Evolutionary conservation across 2,113 vertebrate species (phyloP).

Genomic region (Mobula birostris): DNA sequence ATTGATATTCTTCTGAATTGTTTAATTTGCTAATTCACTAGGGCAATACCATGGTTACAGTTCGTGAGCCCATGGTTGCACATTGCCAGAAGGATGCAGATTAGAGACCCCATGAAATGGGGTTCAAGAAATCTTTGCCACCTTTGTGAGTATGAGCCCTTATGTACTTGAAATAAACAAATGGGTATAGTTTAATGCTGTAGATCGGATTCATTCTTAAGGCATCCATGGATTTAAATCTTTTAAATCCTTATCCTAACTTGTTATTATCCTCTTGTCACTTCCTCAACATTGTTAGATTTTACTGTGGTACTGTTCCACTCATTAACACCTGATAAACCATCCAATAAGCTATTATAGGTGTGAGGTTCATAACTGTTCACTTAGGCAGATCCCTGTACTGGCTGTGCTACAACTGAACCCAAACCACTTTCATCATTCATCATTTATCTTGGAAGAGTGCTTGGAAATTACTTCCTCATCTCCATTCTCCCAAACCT

Average conservation of each 20-base stretch:
- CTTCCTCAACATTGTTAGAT: not conserved
- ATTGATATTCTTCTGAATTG: not conserved
- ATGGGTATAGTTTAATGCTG: not conserved
- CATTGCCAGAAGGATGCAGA: not conserved
- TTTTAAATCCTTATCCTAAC: not conserved
- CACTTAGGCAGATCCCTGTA: too few relatives aligned
- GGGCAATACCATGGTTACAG: not conserved
- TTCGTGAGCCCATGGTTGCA: too few relatives aligned
- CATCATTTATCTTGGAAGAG: not conserved
- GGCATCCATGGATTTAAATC: not conserved
- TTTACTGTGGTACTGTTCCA: not conserved
- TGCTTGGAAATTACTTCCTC: not conserved
- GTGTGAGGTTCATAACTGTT: not conserved
- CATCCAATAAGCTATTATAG: not conserved
- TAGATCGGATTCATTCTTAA: not conserved
- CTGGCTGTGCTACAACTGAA: not conserved
- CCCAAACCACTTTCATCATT: not conserved
- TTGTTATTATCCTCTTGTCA: not conserved
- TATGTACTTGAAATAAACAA: not conserved
- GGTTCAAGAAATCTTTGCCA: not conserved
- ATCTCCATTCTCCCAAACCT: too few relatives aligned
- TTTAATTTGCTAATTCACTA: not conserved
- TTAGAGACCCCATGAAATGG: not conserved
- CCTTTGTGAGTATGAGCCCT: not conserved
- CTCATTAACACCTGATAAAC: not conserved